A percentile compares a stretch with the other conserved stretches of the same genome.
Conservation (phyloP, 2,113 vertebrate species). For the Phrynosoma platyrhinos region DNA sequence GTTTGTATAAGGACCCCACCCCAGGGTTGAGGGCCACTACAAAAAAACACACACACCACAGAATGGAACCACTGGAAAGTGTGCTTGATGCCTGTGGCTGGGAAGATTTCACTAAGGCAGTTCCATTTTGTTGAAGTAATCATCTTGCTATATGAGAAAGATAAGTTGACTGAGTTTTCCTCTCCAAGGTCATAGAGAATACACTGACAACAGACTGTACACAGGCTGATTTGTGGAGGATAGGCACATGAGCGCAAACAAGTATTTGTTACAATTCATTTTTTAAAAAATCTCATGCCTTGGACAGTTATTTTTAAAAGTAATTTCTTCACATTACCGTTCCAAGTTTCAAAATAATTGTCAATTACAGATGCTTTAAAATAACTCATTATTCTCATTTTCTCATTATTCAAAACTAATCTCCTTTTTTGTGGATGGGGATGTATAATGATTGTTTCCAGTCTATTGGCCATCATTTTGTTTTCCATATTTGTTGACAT, state of each 20-base stretch:
- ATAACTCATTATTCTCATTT: no score
- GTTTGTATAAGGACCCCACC: constrained; percentile 2
- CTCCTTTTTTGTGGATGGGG: no score
- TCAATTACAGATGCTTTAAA: no score
- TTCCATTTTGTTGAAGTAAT: neutral
- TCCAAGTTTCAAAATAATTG: no score
- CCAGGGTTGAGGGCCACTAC: neutral
- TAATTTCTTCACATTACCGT: no score
- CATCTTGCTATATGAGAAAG: neutral
- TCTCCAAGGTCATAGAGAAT: neutral
- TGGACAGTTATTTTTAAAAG: no score
- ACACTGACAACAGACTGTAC: neutral
- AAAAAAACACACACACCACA: neutral
- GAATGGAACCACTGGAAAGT: neutral
- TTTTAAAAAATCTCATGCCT: no score
- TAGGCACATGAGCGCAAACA: neutral
- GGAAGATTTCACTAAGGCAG: constrained; percentile 1
- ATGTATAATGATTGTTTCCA: no score
- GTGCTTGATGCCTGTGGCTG: neutral
- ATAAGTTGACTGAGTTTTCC: neutral
- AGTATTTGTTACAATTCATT: neutral
- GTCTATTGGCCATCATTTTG: no score
- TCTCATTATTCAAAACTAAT: no score
- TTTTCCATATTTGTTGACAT: no score
- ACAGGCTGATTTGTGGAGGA: neutral